These are phyloP conservation scores for Stenolophus ochropezus DNA, from an alignment of 2,888 invertebrate genomes.

Conservation along the genomic window DNA sequence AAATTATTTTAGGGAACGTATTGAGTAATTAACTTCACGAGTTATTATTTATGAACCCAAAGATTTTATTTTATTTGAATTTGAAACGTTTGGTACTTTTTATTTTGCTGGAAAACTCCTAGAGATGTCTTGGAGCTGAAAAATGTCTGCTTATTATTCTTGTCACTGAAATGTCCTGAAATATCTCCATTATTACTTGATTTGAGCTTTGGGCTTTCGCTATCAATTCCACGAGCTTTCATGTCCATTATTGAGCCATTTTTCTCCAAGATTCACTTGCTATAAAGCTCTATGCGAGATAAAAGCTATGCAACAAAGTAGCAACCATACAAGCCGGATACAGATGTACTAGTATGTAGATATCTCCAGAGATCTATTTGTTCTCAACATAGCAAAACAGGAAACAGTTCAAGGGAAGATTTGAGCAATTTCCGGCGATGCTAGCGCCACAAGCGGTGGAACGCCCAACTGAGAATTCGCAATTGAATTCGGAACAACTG, in stretches of 20 bases:
- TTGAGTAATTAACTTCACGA: too few relatives aligned
- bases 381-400: slow-evolving; percentile 31
- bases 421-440: slow-evolving; percentile 30
- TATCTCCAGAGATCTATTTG: slow-evolving; percentile 42
- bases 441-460: background rate
- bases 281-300: background rate
- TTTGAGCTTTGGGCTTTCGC: slow-evolving; percentile 20
- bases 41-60: too few relatives aligned
- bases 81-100: too few relatives aligned
- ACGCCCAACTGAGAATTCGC: slow-evolving; percentile 9
- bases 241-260: slow-evolving; percentile 14
- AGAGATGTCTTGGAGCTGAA: too few relatives aligned
- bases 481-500: background rate
- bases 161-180: slow-evolving; percentile 10
- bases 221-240: slow-evolving; percentile 13
- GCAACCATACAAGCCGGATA: background rate
- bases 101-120: too few relatives aligned
- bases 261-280: background rate
- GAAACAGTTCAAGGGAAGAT: slow-evolving; percentile 37
- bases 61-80: too few relatives aligned
- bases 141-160: slow-evolving; percentile 22
- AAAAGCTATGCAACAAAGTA: background rate
- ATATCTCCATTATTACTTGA: slow-evolving; percentile 35
- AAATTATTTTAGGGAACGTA: too few relatives aligned
- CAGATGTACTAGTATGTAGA: slow-evolving; percentile 12